Percentiles rank a stretch among this genome's conserved stretches.
Evolutionary conservation across 2,797 vertebrate species (phyloP).

Genomic region (Poecilia velifera): DNA sequence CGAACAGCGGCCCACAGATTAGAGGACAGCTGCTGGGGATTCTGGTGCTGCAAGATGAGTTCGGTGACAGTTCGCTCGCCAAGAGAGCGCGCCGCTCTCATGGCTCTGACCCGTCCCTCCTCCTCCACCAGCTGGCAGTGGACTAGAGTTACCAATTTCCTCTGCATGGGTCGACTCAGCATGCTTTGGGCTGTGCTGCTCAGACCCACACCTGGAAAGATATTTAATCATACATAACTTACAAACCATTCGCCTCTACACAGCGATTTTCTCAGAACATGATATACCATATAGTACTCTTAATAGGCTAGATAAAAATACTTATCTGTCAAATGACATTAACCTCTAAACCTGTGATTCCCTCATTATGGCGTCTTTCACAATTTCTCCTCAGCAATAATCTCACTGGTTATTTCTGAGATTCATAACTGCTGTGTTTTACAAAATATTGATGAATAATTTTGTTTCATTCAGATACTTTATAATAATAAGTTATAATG

Average conservation of each 20-base stretch:
- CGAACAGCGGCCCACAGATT: slow-evolving; percentile 99
- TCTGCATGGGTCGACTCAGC: slow-evolving; percentile 97
- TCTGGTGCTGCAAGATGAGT: slow-evolving; percentile 98
- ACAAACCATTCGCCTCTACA: neutral
- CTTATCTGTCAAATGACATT: neutral
- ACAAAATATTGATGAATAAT: neutral
- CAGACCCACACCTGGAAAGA: slow-evolving; percentile 88
- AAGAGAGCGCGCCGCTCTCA: slow-evolving; percentile 96
- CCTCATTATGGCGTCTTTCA: neutral
- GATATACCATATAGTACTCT: neutral
- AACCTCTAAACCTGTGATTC: neutral
- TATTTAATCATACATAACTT: neutral
- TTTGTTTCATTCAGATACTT: neutral
- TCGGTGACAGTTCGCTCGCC: slow-evolving; percentile 98
- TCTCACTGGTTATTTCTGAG: neutral
- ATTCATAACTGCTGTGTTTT: neutral
- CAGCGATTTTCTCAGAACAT: neutral
- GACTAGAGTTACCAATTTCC: slow-evolving; percentile 95
- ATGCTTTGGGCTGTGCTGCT: slow-evolving; percentile 96
- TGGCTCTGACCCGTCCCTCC: slow-evolving; percentile 95
- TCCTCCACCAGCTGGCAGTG: slow-evolving; percentile 99
- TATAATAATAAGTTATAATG: neutral
- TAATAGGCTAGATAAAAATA: neutral
- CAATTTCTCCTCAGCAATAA: neutral
- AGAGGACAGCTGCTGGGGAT: slow-evolving; percentile 97